Evolutionary conservation across 1,140 invertebrate species (phyloP).

Genomic region (Drosophila nannoptera): DNA sequence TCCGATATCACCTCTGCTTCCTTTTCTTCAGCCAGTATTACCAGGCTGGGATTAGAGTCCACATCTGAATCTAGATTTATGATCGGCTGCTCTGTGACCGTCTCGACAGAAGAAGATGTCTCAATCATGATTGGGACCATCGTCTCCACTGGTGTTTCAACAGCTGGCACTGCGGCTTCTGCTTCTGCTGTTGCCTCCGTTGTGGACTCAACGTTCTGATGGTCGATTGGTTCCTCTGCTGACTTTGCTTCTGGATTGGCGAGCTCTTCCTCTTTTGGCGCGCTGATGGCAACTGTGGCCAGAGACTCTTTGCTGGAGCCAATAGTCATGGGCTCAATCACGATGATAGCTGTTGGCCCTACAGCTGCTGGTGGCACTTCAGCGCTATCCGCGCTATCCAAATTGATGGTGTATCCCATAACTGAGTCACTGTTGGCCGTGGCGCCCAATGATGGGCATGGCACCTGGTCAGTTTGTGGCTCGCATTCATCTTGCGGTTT

Average conservation of each 20-base stretch:
- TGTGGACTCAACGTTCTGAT: too few species aligned
- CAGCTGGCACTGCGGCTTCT: neutral
- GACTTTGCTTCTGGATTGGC: too few species aligned
- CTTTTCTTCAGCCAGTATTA: constrained; percentile 19
- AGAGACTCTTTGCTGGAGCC: constrained; percentile 25
- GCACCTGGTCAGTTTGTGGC: neutral
- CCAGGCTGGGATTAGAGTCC: constrained; percentile 25
- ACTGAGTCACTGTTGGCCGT: constrained; percentile 60
- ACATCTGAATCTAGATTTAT: constrained; percentile 6
- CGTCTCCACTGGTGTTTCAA: too few species aligned
- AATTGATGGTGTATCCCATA: constrained; percentile 41
- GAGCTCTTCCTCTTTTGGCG: too few species aligned
- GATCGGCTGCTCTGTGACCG: too few species aligned
- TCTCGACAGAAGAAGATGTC: too few species aligned
- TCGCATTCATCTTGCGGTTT: constrained; percentile 40
- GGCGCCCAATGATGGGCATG: constrained; percentile 44
- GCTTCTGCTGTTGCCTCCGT: neutral
- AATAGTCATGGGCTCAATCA: too few species aligned
- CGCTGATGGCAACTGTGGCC: constrained; percentile 29
- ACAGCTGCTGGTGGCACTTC: neutral
- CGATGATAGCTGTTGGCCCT: neutral
- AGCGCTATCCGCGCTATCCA: constrained; percentile 43
- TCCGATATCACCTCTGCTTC: neutral
- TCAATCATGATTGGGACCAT: too few species aligned
- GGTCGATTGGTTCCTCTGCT: too few species aligned